Percentiles rank a stretch among this genome's conserved stretches.
phyloP scores from a whole-genome alignment of 2,888 invertebrate genomes.

The Trisateles emortualis region DNA sequence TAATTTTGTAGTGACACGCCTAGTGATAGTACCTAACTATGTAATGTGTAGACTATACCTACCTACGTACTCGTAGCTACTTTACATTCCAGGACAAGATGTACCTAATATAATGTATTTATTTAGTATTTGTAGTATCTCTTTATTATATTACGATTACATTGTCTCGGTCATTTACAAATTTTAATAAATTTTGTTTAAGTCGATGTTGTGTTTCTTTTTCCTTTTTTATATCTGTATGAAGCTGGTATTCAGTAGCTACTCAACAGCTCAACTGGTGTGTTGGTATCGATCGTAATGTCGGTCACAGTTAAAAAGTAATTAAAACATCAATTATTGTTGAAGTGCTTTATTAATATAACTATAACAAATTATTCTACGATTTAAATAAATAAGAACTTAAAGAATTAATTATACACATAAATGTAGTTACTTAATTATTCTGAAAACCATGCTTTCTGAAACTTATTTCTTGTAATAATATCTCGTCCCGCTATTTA shows the following conservation, averaged over 20 bases:
- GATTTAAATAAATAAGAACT: conserved; percentile 35
- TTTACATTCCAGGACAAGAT: neutral
- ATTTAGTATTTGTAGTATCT: conserved; percentile 3
- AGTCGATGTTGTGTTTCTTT: conserved; percentile 8
- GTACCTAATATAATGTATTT: neutral
- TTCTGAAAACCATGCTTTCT: conserved; percentile 42
- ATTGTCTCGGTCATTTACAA: conserved; percentile 18
- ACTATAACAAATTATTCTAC: conserved; percentile 20
- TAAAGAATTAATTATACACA: conserved; percentile 6
- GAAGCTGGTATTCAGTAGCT: too few species aligned
- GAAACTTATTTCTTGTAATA: conserved; percentile 16
- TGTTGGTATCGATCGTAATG: too few species aligned
- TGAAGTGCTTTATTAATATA: conserved; percentile 44
- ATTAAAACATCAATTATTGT: conserved; percentile 6
- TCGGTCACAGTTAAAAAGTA: too few species aligned
- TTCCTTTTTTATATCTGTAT: too few species aligned
- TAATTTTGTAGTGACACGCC: conserved; percentile 30
- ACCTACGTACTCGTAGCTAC: neutral
- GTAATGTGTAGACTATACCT: conserved; percentile 6
- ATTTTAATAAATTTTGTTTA: conserved; percentile 35
- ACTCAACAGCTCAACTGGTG: too few species aligned
- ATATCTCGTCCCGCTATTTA: neutral
- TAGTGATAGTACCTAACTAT: too few species aligned
- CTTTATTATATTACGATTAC: conserved; percentile 9
- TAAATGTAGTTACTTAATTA: conserved; percentile 2